A percentile compares a stretch with the other conserved stretches of the same genome.
These are phyloP conservation scores for Scytalopus superciliaris DNA, from an alignment of 2,113 vertebrate genomes.

Conservation along the genomic window DNA sequence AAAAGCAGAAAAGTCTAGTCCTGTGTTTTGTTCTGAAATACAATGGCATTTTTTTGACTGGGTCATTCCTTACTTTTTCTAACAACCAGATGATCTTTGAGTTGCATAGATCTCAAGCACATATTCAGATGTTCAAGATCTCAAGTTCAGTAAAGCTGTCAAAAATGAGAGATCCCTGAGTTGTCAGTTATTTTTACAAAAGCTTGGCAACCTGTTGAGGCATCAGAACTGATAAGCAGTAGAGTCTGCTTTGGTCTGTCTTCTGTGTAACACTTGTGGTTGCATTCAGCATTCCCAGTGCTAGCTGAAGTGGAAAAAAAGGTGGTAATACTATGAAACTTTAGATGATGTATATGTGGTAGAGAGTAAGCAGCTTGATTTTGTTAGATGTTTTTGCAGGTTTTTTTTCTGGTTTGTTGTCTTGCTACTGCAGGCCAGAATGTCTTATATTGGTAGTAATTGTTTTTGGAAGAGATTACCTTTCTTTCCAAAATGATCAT, in stretches of 20 bases:
- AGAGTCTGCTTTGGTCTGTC: not conserved
- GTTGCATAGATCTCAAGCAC: not conserved
- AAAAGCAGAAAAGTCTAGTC: not conserved
- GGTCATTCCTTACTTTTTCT: not conserved
- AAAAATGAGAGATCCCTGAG: not conserved
- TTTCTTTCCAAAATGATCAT: not conserved
- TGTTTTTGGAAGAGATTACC: not conserved
- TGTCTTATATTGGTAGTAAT: not conserved
- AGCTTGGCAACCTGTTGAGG: not conserved
- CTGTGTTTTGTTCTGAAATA: not conserved
- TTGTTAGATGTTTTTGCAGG: not conserved
- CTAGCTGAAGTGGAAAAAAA: not conserved
- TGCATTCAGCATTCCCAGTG: not conserved
- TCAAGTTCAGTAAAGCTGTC: not conserved
- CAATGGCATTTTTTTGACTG: not conserved
- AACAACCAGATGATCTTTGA: not conserved
- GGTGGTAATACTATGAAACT: not conserved
- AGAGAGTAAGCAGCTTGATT: not conserved
- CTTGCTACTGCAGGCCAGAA: not conserved
- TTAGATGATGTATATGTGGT: not conserved
- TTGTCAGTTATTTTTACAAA: not conserved
- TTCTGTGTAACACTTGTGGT: not conserved
- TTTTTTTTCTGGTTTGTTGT: not conserved
- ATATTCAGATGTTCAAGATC: not conserved
- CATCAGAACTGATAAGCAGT: not conserved